phyloP scores from a whole-genome alignment of 2,888 invertebrate species.

The Isoperla grammatica region DNA sequence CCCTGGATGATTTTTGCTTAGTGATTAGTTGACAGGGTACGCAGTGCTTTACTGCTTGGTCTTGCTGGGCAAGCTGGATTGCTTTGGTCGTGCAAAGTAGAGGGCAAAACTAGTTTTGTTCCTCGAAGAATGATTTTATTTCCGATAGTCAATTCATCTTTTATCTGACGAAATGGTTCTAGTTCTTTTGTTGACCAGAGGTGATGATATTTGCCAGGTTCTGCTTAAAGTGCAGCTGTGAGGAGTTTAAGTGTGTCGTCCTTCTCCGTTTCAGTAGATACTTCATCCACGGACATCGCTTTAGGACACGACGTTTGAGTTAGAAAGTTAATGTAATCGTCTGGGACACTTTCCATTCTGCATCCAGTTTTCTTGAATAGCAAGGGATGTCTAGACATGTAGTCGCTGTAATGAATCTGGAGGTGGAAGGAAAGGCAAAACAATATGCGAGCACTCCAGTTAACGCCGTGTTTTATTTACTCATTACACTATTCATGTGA shows the following conservation, averaged over 20 bases:
- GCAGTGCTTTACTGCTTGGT: neutral
- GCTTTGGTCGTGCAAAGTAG: neutral
- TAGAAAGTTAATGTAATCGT: neutral
- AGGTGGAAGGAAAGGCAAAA: too few species aligned
- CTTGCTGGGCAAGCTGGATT: neutral
- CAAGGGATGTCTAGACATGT: neutral
- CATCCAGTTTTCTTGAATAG: neutral
- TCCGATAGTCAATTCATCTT: neutral
- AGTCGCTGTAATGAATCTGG: too few species aligned
- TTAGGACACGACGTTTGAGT: neutral
- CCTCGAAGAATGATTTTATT: neutral
- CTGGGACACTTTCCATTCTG: neutral
- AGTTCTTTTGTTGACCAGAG: neutral
- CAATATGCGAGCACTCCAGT: too few species aligned
- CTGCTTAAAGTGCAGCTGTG: too few species aligned
- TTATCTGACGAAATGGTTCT: neutral
- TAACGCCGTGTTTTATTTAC: too few species aligned
- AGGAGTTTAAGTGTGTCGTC: neutral
- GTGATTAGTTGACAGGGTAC: neutral
- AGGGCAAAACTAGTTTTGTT: neutral
- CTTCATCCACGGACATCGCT: neutral
- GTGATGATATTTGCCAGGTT: too few species aligned
- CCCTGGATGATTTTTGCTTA: neutral
- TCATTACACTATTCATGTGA: too few species aligned
- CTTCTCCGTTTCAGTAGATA: neutral